Base-by-base conservation (phyloP, 2,888 invertebrate species). In the Temnothorax unifasciatus region DNA sequence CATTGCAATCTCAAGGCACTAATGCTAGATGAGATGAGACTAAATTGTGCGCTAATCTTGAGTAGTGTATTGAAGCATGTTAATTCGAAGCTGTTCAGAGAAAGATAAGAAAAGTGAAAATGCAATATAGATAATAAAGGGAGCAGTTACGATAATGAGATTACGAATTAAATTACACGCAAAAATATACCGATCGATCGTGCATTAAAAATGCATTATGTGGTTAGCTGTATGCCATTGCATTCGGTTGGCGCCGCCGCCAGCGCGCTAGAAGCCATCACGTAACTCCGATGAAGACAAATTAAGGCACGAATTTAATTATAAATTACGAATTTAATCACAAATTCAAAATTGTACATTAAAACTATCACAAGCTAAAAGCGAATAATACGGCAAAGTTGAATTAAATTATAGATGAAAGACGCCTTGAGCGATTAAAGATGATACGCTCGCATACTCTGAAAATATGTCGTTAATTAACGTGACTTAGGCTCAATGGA, bases 271-370 rank as follows among this genome's bases (percentile, higher is more conserved):
- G 47, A 47, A 47, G 47, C 21, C 18, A 61, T 21, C 52, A 34
- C n/a, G 25, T 21, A 69, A 79, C 29, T 69, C 47, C 59, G 47
- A 47, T 25, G 44, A 79, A 59, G 71, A 71, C 71, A 38, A 81
- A 61, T 59, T 71, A 61, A 71, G n/a, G 13, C 25, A 44, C 69
- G 38, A 69, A 79, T 79, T 79, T 59, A 79, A 79, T 41, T 41
- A 41, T 9, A 41, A 41, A 41, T 68, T 59, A 68, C 57, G 68
- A 79, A 81, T 81, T 59, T n/a, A 81, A 79, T 79, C 69, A 79
- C 68, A 79, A 77, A 79, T 79, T 79, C 59, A 29, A 59, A 41
- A 47, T 61, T 50, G 79, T 47, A 38, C 59, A 50, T 81, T 81
- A 81, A 81, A 71, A 59, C 34, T 66, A 76, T 79, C 38, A 59